Evolutionary conservation across 2,888 invertebrate genomes (phyloP).

Genomic region (Limnephilus marmoratus): DNA sequence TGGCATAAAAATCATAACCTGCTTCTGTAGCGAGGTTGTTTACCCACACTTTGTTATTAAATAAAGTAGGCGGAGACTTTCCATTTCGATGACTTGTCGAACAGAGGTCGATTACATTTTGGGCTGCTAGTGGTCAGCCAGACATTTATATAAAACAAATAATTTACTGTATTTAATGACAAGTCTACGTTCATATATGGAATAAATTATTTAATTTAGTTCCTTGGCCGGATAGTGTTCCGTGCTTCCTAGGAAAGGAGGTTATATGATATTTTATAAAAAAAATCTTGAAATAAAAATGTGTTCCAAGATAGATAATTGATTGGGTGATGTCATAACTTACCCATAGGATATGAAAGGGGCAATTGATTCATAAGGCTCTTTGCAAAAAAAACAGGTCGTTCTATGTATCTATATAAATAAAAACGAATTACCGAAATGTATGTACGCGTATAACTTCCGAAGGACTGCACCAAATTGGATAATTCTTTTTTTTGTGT

Average conservation of each 20-base stretch:
- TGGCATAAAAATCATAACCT: not conserved
- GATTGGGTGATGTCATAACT: not conserved
- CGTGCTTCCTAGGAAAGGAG: not conserved
- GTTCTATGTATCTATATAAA: no score
- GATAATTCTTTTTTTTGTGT: no score
- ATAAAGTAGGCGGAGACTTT: slow-evolving; percentile 37
- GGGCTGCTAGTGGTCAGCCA: not conserved
- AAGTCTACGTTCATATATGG: not conserved
- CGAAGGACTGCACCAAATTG: no score
- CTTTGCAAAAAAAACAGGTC: no score
- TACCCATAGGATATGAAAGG: not conserved
- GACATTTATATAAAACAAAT: not conserved
- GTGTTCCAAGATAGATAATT: not conserved
- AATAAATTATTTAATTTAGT: not conserved
- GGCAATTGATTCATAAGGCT: not conserved
- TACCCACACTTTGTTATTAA: slow-evolving; percentile 23
- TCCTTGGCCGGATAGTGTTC: not conserved
- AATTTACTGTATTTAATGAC: not conserved
- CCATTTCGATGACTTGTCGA: slow-evolving; percentile 31
- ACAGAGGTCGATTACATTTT: slow-evolving; percentile 30
- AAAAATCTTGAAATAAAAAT: not conserved
- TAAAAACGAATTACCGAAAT: no score
- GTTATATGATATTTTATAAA: not conserved
- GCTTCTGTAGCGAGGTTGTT: slow-evolving; percentile 40
- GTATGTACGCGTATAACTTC: no score